These are phyloP conservation scores for Sphaerophoria taeniata DNA, from an alignment of 2,888 invertebrate genomes.

Conservation along the genomic window DNA sequence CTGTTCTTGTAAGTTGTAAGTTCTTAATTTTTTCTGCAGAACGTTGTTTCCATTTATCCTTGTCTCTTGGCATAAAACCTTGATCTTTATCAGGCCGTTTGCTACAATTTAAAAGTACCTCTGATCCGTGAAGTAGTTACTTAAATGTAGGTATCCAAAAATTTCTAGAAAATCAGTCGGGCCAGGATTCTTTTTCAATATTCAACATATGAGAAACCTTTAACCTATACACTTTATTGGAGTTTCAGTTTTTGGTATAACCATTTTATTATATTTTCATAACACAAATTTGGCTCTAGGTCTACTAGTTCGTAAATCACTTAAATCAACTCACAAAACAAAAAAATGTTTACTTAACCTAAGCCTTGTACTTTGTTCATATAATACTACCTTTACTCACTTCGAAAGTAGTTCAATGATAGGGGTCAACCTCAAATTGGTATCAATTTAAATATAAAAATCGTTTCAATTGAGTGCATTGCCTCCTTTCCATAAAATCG, in stretches of 20 bases:
- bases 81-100: background rate
- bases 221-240: too few relatives aligned
- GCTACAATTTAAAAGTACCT: too few relatives aligned
- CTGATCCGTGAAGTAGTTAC: too few relatives aligned
- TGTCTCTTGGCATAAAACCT: conserved; percentile 9
- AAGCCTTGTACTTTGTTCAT: conserved; percentile 37
- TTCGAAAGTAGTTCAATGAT: conserved; percentile 44
- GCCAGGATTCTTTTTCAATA: too few relatives aligned
- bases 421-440: conserved; percentile 56
- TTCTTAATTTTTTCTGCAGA: background rate
- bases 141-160: too few relatives aligned
- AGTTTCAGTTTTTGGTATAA: too few relatives aligned
- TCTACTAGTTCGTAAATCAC: too few relatives aligned
- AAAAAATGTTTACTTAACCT: background rate
- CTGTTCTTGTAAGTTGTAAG: conserved; percentile 1
- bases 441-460: conserved; percentile 50
- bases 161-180: too few relatives aligned
- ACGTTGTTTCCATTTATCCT: background rate
- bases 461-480: conserved; percentile 48
- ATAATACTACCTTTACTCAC: background rate
- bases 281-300: too few relatives aligned
- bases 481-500: conserved; percentile 22
- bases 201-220: too few relatives aligned
- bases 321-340: too few relatives aligned
- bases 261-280: too few relatives aligned